A percentile compares a stretch with the other conserved stretches of the same genome.
phyloP scores from a whole-genome alignment of 2,797 vertebrate genomes.

The Austrolebias charrua region DNA sequence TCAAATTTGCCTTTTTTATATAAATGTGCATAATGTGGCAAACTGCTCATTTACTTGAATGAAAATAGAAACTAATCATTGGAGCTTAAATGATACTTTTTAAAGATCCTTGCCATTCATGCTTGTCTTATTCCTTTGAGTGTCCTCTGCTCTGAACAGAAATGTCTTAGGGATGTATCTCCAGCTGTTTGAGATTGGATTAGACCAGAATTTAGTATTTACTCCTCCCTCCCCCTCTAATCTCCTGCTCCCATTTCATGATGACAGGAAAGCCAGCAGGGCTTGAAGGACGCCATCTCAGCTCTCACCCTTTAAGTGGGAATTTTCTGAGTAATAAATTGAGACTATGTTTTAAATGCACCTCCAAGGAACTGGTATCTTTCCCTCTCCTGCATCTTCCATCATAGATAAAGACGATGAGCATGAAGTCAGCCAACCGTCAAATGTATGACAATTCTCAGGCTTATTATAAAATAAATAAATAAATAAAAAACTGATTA shows the following conservation, averaged over 20 bases:
- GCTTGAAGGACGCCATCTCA: constrained; percentile 80
- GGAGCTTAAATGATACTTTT: constrained; percentile 26
- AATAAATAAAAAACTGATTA: constrained; percentile 38
- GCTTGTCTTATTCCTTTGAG: constrained; percentile 32
- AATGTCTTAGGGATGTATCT: constrained; percentile 64
- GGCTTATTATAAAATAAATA: constrained; percentile 65
- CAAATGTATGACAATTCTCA: constrained; percentile 71
- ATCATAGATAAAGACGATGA: constrained; percentile 71
- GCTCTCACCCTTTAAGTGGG: constrained; percentile 63
- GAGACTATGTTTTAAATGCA: constrained; percentile 76
- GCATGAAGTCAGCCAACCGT: constrained; percentile 63
- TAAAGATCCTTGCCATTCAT: constrained; percentile 25
- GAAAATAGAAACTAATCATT: constrained; percentile 13
- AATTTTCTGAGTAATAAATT: constrained; percentile 71
- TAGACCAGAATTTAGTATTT: constrained; percentile 75
- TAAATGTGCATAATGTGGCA: background rate
- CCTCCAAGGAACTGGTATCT: constrained; percentile 65
- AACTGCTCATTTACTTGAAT: constrained; percentile 17
- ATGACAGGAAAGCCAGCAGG: constrained; percentile 75
- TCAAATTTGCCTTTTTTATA: background rate
- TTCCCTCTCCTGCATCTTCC: constrained; percentile 46
- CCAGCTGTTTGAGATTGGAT: constrained; percentile 72
- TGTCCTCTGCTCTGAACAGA: constrained; percentile 46
- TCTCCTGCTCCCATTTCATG: constrained; percentile 74
- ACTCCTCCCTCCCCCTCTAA: constrained; percentile 64